Evolutionary conservation across 2,113 vertebrate genomes (phyloP).

Genomic region (Oreotrochilus melanogaster): DNA sequence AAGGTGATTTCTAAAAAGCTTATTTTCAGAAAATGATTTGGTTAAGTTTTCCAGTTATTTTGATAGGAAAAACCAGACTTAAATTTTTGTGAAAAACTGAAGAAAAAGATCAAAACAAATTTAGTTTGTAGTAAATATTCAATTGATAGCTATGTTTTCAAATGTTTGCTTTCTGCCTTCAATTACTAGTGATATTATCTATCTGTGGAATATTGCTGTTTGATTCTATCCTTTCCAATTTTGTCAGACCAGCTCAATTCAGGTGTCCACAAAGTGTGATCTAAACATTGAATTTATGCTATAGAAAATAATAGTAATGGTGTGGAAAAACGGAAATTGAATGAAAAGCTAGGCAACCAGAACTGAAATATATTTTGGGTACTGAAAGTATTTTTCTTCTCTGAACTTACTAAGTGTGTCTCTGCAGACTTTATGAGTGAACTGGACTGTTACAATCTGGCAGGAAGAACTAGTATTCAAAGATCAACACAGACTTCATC

Average conservation of each 20-base stretch:
- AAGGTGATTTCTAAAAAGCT: neutral
- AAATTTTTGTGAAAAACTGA: neutral
- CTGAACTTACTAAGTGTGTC: neutral
- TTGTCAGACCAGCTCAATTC: neutral
- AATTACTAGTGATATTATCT: neutral
- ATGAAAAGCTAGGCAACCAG: neutral
- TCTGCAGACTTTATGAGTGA: neutral
- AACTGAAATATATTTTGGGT: neutral
- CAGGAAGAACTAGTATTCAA: neutral
- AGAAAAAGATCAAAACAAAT: neutral
- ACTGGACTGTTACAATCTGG: neutral
- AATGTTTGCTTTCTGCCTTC: neutral
- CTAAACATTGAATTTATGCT: neutral
- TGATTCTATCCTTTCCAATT: neutral
- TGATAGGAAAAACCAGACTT: neutral
- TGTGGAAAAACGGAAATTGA: fast-evolving
- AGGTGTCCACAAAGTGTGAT: neutral
- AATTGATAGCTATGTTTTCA: neutral
- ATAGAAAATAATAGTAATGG: neutral
- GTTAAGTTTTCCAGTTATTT: neutral
- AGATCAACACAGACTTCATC: neutral
- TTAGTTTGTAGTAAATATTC: neutral
- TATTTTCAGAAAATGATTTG: neutral
- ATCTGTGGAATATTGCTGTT: neutral
- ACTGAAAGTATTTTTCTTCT: neutral